phyloP scores from a whole-genome alignment of 2,113 vertebrate species.

The Ceuthmochares aereus region DNA sequence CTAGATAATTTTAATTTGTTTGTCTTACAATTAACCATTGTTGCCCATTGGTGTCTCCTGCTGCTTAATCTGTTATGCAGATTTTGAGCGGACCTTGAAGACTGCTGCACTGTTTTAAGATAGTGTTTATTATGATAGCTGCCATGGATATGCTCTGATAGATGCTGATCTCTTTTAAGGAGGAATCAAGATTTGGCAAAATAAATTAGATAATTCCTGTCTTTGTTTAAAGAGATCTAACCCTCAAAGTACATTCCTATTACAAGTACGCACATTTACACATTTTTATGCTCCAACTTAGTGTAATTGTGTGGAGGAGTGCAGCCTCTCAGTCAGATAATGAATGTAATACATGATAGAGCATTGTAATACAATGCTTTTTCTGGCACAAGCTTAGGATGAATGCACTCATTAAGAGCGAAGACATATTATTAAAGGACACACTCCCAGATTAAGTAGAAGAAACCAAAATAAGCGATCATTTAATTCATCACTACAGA shows the following conservation, averaged over 20 bases:
- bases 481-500: neutral
- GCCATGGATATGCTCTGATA: neutral
- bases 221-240: constrained; percentile 44
- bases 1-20: constrained; percentile 57
- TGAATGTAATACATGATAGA: constrained; percentile 42
- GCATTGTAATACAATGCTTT: constrained; percentile 30
- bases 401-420: constrained; percentile 12
- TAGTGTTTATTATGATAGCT: constrained; percentile 48
- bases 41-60: constrained; percentile 15
- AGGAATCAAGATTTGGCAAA: constrained; percentile 41
- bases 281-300: constrained; percentile 22
- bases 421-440: constrained; percentile 27
- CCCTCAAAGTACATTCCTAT: constrained; percentile 35
- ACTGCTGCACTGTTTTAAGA: neutral
- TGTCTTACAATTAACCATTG: constrained; percentile 47
- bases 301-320: constrained; percentile 39
- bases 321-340: constrained; percentile 14
- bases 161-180: constrained; percentile 27
- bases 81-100: constrained; percentile 19
- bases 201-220: constrained; percentile 34
- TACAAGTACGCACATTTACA: constrained; percentile 65
- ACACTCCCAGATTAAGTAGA: constrained; percentile 11
- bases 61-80: constrained; percentile 19
- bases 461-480: constrained; percentile 33
- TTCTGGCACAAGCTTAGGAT: constrained; percentile 26